Evolutionary conservation across 2,113 vertebrate species (phyloP).

Genomic region (Noctilio leporinus): DNA sequence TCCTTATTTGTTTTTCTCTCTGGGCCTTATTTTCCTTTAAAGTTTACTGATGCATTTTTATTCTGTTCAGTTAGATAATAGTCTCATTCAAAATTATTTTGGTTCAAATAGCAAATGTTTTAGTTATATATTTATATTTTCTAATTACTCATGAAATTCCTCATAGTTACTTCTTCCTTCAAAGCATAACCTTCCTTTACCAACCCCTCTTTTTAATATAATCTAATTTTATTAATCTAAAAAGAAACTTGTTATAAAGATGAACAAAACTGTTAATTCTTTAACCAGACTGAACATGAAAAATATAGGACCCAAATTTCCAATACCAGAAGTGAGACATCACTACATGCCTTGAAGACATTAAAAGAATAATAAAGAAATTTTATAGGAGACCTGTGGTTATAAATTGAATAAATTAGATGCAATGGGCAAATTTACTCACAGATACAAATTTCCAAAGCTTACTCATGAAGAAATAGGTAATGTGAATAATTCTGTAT

Average conservation of each 20-base stretch:
- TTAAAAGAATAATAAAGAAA: background rate
- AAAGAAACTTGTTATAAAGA: background rate
- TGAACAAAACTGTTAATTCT: background rate
- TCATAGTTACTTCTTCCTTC: background rate
- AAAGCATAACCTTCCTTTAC: background rate
- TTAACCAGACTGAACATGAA: background rate
- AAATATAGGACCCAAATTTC: background rate
- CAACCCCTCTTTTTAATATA: background rate
- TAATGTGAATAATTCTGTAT: background rate
- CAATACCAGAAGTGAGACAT: background rate
- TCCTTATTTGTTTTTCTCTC: background rate
- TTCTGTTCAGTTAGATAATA: background rate
- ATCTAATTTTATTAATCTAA: background rate
- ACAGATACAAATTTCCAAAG: background rate
- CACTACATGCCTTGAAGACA: background rate
- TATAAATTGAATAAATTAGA: background rate
- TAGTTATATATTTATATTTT: background rate
- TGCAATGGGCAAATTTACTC: background rate
- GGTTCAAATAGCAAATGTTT: background rate
- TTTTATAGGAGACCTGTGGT: background rate
- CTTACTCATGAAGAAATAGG: background rate
- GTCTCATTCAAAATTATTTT: background rate
- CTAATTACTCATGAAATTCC: background rate
- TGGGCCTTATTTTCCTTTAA: background rate
- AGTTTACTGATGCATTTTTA: background rate